Percentiles rank a stretch among this genome's conserved stretches.
Conservation (phyloP, 2,888 invertebrate genomes). For the Zaprionus bogoriensis region DNA sequence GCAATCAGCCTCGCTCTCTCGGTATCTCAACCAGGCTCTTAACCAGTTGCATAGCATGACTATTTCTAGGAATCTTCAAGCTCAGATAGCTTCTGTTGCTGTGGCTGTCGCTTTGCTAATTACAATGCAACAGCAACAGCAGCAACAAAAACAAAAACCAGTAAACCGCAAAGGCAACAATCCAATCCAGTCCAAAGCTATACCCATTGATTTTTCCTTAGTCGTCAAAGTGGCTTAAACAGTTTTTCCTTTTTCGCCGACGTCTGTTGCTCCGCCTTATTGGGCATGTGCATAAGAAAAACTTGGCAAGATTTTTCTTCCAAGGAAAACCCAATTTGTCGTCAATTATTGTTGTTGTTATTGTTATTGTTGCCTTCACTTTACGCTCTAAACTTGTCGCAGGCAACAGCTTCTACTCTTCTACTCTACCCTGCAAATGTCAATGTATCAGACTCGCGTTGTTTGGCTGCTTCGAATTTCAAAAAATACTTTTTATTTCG, state of each 20-base stretch:
- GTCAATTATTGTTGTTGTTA: background rate
- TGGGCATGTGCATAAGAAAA: slow-evolving; percentile 13
- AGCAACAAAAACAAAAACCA: too few relatives aligned
- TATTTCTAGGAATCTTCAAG: slow-evolving; percentile 57
- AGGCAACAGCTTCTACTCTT: too few relatives aligned
- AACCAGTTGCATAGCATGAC: slow-evolving; percentile 46
- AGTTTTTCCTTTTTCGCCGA: slow-evolving; percentile 38
- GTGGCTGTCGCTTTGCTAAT: slow-evolving; percentile 47
- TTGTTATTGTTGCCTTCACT: too few relatives aligned
- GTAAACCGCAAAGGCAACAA: slow-evolving; percentile 35
- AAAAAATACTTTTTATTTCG: too few relatives aligned
- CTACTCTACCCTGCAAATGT: slow-evolving; percentile 46
- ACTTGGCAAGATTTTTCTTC: slow-evolving; percentile 27
- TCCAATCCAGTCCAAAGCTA: slow-evolving; percentile 23
- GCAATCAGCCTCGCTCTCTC: slow-evolving; percentile 14
- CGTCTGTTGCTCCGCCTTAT: slow-evolving; percentile 32
- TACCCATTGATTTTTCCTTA: slow-evolving; percentile 57
- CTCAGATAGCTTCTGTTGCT: slow-evolving; percentile 15
- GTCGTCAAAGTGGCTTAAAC: slow-evolving; percentile 29
- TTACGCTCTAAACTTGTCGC: too few relatives aligned
- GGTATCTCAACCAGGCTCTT: background rate
- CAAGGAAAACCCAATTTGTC: slow-evolving; percentile 45
- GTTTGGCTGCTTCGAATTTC: background rate
- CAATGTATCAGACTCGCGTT: slow-evolving; percentile 43
- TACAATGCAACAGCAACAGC: slow-evolving; percentile 39